Evolutionary conservation across 2,113 vertebrate genomes (phyloP).

Genomic region (Dicaeum eximium): DNA sequence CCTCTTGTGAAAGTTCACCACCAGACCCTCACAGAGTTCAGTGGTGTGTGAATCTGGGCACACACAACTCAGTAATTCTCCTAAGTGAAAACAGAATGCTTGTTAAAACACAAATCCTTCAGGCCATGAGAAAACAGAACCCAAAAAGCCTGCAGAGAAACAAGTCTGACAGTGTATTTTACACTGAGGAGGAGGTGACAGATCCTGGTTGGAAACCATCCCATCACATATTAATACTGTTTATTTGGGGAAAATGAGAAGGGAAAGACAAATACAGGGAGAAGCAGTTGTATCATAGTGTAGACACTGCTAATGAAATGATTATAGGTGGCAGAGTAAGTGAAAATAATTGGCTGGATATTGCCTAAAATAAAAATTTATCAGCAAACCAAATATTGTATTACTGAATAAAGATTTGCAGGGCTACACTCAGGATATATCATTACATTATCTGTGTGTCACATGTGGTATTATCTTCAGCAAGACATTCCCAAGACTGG

Average conservation of each 20-base stretch:
- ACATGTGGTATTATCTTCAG: neutral
- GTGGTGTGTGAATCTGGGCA: neutral
- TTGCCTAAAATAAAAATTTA: neutral
- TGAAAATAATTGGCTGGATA: neutral
- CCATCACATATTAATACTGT: neutral
- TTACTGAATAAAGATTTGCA: neutral
- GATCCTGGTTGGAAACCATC: neutral
- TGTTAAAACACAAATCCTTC: neutral
- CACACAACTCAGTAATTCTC: neutral
- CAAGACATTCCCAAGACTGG: neutral
- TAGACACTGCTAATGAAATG: neutral
- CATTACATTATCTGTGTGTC: neutral
- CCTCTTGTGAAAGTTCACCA: neutral
- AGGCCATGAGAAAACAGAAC: neutral
- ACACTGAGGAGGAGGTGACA: neutral
- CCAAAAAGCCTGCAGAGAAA: neutral
- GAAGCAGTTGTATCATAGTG: neutral
- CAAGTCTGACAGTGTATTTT: neutral
- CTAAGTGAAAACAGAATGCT: neutral
- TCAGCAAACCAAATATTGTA: neutral
- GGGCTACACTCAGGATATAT: neutral
- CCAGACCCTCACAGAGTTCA: neutral
- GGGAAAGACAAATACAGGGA: neutral
- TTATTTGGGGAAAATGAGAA: neutral
- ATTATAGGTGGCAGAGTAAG: neutral